phyloP scores from a whole-genome alignment of 2,888 invertebrate genomes.

The Poecilus cupreus region DNA sequence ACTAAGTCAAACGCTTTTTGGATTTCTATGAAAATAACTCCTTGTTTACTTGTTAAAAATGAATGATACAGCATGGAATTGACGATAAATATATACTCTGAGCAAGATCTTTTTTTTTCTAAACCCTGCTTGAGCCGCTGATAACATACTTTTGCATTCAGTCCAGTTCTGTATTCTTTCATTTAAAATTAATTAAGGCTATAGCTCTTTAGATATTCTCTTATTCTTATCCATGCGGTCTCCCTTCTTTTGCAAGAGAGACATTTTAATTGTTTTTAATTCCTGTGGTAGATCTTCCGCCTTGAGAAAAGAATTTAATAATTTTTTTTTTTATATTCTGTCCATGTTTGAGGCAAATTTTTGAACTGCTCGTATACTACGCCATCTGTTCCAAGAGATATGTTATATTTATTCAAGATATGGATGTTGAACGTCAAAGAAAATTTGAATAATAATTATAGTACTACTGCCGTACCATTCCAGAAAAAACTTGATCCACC shows the following conservation, averaged over 20 bases:
- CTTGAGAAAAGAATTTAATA: background rate
- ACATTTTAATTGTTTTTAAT: background rate
- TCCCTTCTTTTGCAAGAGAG: background rate
- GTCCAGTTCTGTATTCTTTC: constrained; percentile 5
- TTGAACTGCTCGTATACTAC: background rate
- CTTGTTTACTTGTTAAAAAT: background rate
- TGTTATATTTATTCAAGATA: background rate
- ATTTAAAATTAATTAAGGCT: background rate
- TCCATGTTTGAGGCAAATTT: background rate
- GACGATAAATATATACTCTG: background rate
- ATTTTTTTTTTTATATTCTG: background rate
- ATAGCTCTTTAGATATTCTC: constrained; percentile 37
- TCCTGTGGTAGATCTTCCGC: background rate
- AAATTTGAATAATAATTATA: background rate
- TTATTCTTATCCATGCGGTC: constrained; percentile 8
- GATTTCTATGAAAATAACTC: constrained; percentile 22
- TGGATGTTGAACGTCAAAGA: background rate
- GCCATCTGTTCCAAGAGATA: background rate
- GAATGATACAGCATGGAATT: background rate
- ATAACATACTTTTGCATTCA: background rate
- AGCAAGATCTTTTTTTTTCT: constrained; percentile 14
- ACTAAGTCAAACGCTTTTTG: constrained; percentile 16
- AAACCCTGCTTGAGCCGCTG: constrained; percentile 5
- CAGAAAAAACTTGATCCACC: no score
- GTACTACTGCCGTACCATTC: background rate